Percentiles rank a stretch among this genome's conserved stretches.
These are phyloP conservation scores for Corydoras sp. DNA, from an alignment of 2,113 vertebrate species.

Conservation along the genomic window DNA sequence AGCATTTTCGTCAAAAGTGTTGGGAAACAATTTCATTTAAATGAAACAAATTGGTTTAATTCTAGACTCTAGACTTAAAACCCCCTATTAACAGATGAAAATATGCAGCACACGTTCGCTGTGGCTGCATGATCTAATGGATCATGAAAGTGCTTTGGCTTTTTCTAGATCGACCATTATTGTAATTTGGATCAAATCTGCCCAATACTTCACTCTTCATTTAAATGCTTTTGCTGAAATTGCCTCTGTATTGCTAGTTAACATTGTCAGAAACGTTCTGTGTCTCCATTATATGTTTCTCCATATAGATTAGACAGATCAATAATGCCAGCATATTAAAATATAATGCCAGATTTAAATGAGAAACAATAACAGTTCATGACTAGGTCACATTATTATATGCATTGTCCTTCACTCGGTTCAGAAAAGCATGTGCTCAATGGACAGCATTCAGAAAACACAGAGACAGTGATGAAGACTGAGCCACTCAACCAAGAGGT, in stretches of 20 bases:
- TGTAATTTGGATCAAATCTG: neutral
- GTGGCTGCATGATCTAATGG: no score
- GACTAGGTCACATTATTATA: conserved; percentile 16
- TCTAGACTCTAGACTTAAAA: no score
- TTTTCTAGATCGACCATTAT: conserved; percentile 7
- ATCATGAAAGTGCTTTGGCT: neutral
- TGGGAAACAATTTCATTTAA: no score
- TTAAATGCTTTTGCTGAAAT: conserved; percentile 7
- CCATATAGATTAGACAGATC: conserved; percentile 9
- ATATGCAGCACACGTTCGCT: no score
- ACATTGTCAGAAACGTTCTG: neutral
- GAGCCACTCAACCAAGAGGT: conserved; percentile 27
- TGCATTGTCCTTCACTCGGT: neutral
- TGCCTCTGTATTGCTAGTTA: neutral
- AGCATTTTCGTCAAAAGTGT: no score
- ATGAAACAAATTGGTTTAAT: no score
- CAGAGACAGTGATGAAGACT: conserved; percentile 9
- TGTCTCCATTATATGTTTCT: conserved; percentile 4
- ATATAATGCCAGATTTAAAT: conserved; percentile 7
- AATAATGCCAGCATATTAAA: conserved; percentile 12
- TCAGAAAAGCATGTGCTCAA: conserved; percentile 18
- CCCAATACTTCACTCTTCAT: neutral
- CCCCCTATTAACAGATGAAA: no score
- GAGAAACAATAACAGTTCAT: conserved; percentile 16
- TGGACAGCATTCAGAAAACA: conserved; percentile 27